Evolutionary conservation across 2,888 invertebrate species (phyloP), one percentile per base, ranked within the genome.

Genomic region (Helicoverpa assulta): DNA sequence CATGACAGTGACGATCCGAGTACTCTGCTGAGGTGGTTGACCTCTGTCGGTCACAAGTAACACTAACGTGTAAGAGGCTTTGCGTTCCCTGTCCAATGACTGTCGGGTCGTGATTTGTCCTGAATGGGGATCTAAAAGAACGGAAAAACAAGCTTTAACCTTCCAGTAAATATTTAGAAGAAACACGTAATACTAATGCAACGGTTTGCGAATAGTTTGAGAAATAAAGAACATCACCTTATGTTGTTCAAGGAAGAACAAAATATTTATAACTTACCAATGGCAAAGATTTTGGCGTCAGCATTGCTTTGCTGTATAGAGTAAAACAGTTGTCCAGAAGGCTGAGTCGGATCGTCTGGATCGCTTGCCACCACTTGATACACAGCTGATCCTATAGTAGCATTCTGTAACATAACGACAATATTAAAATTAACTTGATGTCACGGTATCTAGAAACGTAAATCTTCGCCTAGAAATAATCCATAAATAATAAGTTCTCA

Each of bases 1-100:
- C 60, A 96, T 93, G 0, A 98, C 97, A 58, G 96, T 96, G 0
- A 98, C 94, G 0, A 98, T 96, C 61, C 97, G 94, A 0, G 98
- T 97, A 0, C 97, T 96, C 75, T 97, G 97, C 83, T 98, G 98
- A 14, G 97, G 97, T 0, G 98, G 98, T 56, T 96, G 96, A 0
- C 98, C 98, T 70, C 97, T 96, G 88, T 98, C 98, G 53, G 97
- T 96, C 6, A 98, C 98, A n/a, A 97, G 96, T 5, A 98, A 91
- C 12, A 98, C 97, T 64, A 98, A 93, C n/a, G 97, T 97, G 88
- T 98, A 98, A 50, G 96, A 96, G 16, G 96, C 96, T 85, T 97
- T 97, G 0, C 94, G 95, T 89, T 98, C 98, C 0, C 98, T 96
- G 89, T 98, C 98, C 43, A 98, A 89, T 0, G 96, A 89, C 52